Percentiles rank a stretch among this genome's conserved stretches.
phyloP scores from a whole-genome alignment of 2,888 invertebrate species.

The Listrodromus nycthemerus region DNA sequence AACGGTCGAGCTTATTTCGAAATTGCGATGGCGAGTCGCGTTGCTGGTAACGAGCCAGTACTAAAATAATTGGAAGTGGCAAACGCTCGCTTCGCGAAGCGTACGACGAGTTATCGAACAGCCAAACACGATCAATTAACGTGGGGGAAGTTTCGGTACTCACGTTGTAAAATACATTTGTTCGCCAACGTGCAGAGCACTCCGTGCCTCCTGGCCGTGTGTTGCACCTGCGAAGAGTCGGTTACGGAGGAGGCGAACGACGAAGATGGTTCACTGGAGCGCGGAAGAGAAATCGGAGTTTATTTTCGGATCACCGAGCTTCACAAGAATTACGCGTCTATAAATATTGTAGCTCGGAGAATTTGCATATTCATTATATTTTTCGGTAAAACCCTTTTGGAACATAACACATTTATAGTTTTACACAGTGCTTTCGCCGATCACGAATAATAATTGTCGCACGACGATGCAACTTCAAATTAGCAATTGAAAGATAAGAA shows the following conservation, averaged over 20 bases:
- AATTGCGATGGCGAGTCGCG: conserved; percentile 49
- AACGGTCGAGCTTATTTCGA: conserved; percentile 64
- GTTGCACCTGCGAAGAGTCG: neutral
- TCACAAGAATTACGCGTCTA: conserved; percentile 60
- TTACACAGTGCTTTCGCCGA: conserved; percentile 8
- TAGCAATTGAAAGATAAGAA: no score
- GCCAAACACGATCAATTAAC: neutral
- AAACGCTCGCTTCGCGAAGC: conserved; percentile 28
- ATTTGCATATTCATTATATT: conserved; percentile 22
- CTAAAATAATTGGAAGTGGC: conserved; percentile 64
- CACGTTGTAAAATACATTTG: conserved; percentile 8
- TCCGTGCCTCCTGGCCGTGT: neutral
- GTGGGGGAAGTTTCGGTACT: neutral
- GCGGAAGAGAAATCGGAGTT: conserved; percentile 57
- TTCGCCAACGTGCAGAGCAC: neutral
- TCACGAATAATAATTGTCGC: neutral
- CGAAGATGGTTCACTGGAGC: conserved; percentile 64
- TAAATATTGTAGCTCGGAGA: conserved; percentile 64
- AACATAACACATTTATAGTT: neutral
- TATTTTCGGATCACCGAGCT: conserved; percentile 71
- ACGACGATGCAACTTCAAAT: no score
- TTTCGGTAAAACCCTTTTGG: conserved; percentile 18
- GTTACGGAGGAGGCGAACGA: neutral
- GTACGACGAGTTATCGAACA: conserved; percentile 1
- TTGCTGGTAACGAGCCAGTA: conserved; percentile 64